Percentiles rank a stretch among this genome's conserved stretches.
Evolutionary conservation across 2,888 invertebrate genomes (phyloP).

Genomic region (Platypus cylindrus): DNA sequence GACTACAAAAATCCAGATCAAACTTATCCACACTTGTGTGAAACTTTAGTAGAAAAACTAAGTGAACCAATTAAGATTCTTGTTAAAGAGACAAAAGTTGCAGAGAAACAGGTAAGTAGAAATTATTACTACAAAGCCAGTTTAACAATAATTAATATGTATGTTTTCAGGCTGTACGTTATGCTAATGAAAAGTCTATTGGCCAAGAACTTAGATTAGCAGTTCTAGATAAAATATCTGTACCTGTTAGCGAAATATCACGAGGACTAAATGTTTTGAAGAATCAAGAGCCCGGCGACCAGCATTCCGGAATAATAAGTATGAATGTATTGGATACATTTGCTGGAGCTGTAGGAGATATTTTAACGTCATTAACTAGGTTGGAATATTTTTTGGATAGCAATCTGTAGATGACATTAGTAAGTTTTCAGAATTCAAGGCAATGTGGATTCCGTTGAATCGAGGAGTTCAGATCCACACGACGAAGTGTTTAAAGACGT

Average conservation of each 20-base stretch:
- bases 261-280: slow-evolving; percentile 43
- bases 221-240: slow-evolving; percentile 49
- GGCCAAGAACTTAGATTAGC: slow-evolving; percentile 38
- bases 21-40: slow-evolving; percentile 20
- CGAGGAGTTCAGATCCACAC: slow-evolving; percentile 10
- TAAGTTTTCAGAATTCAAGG: slow-evolving; percentile 9
- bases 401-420: neutral
- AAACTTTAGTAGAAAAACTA: slow-evolving; percentile 26
- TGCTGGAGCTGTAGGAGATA: slow-evolving; percentile 26
- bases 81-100: slow-evolving; percentile 25
- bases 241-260: slow-evolving; percentile 49
- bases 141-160: too few relatives aligned
- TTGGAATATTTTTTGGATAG: slow-evolving; percentile 26
- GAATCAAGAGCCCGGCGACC: slow-evolving; percentile 21
- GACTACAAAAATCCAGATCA: slow-evolving; percentile 21
- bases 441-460: slow-evolving; percentile 6
- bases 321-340: slow-evolving; percentile 27
- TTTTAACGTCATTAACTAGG: slow-evolving; percentile 26
- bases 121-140: too few relatives aligned
- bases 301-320: slow-evolving; percentile 21
- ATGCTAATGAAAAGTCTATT: slow-evolving; percentile 27
- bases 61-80: slow-evolving; percentile 26
- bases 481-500: slow-evolving; percentile 30
- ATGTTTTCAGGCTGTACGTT: slow-evolving; percentile 21
- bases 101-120: slow-evolving; percentile 24